Conservation (phyloP, 2,888 invertebrate genomes). For the Drosophila siamana region DNA sequence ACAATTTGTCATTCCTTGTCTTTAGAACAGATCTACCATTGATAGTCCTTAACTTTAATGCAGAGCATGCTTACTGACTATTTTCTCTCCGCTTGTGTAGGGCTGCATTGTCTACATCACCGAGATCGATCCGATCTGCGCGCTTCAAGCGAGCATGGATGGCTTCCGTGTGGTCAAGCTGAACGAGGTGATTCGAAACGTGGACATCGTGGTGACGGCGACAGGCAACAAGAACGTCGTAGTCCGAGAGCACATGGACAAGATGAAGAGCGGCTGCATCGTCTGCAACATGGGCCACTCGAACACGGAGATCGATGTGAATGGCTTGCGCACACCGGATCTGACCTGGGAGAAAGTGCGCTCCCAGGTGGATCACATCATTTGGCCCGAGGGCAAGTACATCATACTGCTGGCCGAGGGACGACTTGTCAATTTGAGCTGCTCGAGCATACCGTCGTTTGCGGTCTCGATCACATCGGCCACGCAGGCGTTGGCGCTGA, state of each 20-base stretch:
- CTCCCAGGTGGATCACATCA: conserved; percentile 99
- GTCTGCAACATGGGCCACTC: conserved; percentile 99
- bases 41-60: not conserved
- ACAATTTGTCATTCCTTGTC: no score
- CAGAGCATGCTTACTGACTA: not conserved
- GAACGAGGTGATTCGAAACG: conserved; percentile 96
- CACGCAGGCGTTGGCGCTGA: conserved; percentile 98
- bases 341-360: conserved; percentile 98
- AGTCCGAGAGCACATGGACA: conserved; percentile 97
- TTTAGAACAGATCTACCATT: not conserved
- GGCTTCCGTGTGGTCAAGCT: conserved; percentile 97
- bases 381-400: conserved; percentile 98
- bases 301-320: conserved; percentile 98
- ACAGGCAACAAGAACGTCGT: conserved; percentile 99
- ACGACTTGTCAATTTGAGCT: conserved; percentile 97
- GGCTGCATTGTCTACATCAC: conserved; percentile 95
- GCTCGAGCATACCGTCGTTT: conserved; percentile 98
- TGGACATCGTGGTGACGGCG: conserved; percentile 98
- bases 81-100: conserved; percentile 82
- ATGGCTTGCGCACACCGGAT: conserved; percentile 96
- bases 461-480: conserved; percentile 99
- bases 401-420: conserved; percentile 97
- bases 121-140: conserved; percentile 99
- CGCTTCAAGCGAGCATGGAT: conserved; percentile 98
- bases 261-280: conserved; percentile 97